A percentile compares a stretch with the other conserved stretches of the same genome.
Conservation (phyloP, 2,113 vertebrate species). For the Charina bottae region DNA sequence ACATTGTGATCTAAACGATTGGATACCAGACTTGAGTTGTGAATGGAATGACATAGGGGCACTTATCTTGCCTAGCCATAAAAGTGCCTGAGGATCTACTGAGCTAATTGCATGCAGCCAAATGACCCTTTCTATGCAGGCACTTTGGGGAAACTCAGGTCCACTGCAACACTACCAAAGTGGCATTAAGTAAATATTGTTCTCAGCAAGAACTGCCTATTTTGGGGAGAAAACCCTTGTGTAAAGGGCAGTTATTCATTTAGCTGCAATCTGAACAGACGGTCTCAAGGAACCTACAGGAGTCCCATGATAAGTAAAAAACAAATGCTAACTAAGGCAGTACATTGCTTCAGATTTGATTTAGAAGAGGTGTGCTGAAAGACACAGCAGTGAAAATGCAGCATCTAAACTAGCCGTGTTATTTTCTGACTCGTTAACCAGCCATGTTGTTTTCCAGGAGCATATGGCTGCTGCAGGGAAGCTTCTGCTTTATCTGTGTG, state of each 20-base stretch:
- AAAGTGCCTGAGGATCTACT: background rate
- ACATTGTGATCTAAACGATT: background rate
- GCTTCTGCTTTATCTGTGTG: background rate
- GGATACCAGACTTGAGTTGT: background rate
- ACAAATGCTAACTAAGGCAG: background rate
- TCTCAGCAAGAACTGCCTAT: background rate
- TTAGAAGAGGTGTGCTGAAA: background rate
- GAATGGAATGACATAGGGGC: background rate
- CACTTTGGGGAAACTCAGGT: background rate
- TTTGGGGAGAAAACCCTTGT: background rate
- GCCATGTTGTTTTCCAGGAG: background rate
- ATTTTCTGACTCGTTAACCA: background rate
- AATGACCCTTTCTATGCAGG: background rate
- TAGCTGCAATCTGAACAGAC: background rate
- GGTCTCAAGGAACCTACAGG: background rate
- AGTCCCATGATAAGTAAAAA: background rate
- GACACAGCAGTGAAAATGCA: background rate
- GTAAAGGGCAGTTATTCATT: background rate
- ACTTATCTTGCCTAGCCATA: background rate
- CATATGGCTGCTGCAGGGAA: background rate
- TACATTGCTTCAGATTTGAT: background rate
- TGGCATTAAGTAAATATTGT: background rate
- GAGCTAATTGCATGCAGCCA: background rate
- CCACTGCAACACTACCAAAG: background rate
- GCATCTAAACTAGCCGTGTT: background rate